These are phyloP conservation scores for Dasyprocta punctata DNA, from an alignment of 2,113 vertebrate genomes.

Conservation along the genomic window DNA sequence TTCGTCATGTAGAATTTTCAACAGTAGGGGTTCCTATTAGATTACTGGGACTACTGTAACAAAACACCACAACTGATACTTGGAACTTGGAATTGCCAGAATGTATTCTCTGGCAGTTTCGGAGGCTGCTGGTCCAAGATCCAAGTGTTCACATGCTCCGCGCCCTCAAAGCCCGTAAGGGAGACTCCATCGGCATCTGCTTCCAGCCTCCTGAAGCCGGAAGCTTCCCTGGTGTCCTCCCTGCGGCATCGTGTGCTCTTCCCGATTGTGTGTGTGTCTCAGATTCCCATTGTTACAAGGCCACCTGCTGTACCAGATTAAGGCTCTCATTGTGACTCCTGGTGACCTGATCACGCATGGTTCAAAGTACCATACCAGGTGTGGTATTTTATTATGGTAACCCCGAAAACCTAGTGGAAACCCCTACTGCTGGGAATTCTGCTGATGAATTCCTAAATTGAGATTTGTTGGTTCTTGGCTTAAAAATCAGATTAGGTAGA, in stretches of 20 bases:
- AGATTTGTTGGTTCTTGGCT: not conserved
- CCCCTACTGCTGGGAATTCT: not conserved
- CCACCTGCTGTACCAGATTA: rapidly evolving
- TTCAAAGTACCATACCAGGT: not conserved
- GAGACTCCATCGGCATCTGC: too few relatives aligned
- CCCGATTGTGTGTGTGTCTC: not conserved
- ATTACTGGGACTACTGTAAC: not conserved
- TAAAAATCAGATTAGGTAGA: not conserved
- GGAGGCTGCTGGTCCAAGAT: not conserved
- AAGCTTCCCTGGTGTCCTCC: too few relatives aligned
- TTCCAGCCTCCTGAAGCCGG: not conserved
- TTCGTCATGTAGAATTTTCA: not conserved
- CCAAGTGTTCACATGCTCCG: not conserved
- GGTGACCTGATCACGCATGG: not conserved
- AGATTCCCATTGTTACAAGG: not conserved
- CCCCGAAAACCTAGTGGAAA: not conserved
- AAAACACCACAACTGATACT: not conserved
- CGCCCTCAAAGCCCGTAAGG: not conserved
- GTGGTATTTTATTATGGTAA: not conserved
- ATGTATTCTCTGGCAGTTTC: not conserved
- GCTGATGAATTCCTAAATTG: not conserved
- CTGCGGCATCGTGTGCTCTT: not conserved
- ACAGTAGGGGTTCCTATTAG: not conserved
- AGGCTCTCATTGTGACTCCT: not conserved
- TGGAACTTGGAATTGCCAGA: not conserved